Evolutionary conservation across 1,140 invertebrate species (phyloP).

Genomic region (Cotesia vestalis): DNA sequence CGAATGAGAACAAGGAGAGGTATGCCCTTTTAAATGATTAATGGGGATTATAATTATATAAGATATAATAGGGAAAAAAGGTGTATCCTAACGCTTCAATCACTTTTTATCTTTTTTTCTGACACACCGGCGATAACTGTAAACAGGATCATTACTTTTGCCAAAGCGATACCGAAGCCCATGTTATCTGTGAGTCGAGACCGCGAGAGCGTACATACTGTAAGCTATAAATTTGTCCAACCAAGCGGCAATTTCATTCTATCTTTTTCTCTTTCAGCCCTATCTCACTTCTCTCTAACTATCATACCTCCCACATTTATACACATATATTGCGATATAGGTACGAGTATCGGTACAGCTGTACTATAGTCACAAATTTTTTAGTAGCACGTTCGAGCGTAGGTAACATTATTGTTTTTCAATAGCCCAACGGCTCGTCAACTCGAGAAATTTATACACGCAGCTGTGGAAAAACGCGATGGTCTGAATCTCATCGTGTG

Average conservation of each 20-base stretch:
- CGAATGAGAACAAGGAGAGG: no score
- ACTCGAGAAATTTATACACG: constrained; percentile 24
- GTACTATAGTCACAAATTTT: constrained; percentile 12
- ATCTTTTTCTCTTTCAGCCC: constrained; percentile 17
- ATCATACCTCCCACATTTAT: constrained; percentile 19
- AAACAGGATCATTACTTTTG: constrained; percentile 55
- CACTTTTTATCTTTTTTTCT: constrained; percentile 52
- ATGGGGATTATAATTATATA: no score
- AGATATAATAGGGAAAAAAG: constrained; percentile 12
- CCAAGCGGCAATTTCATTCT: constrained; percentile 27
- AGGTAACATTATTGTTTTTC: constrained; percentile 32
- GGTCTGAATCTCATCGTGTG: no score
- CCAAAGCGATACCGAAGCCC: constrained; percentile 47
- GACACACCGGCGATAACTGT: constrained; percentile 51
- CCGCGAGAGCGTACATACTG: constrained; percentile 31
- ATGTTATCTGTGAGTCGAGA: constrained; percentile 51
- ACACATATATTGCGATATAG: neutral
- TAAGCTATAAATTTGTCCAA: constrained; percentile 40
- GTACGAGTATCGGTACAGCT: no score
- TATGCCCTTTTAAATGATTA: no score
- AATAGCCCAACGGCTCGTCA: constrained; percentile 14
- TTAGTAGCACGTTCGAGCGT: constrained; percentile 21
- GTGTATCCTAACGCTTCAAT: constrained; percentile 32
- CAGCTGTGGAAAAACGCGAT: constrained; percentile 7
- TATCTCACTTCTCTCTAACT: constrained; percentile 16